A percentile compares a stretch with the other conserved stretches of the same genome.
Evolutionary conservation across 2,113 vertebrate genomes (phyloP).

Genomic region (Smithornis capensis): DNA sequence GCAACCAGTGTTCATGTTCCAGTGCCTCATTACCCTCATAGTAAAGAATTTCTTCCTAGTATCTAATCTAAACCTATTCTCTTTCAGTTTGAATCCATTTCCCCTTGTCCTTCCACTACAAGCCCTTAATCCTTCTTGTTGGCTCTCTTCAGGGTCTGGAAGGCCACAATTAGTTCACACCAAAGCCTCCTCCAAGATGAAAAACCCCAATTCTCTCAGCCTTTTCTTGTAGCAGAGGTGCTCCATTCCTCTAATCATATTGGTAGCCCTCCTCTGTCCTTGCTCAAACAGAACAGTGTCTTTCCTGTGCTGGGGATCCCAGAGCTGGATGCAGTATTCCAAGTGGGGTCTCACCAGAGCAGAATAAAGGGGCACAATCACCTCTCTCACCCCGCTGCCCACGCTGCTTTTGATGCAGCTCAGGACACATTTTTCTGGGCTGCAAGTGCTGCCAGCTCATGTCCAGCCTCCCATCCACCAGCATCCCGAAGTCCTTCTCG

Average conservation of each 20-base stretch:
- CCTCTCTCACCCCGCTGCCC: accelerated
- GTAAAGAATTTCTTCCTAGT: background rate
- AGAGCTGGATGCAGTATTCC: background rate
- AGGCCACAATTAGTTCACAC: accelerated
- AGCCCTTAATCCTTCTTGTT: background rate
- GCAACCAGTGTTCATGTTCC: background rate
- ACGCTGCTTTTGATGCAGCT: background rate
- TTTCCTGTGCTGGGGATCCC: too few species aligned
- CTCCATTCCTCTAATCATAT: background rate
- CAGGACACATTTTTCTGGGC: background rate
- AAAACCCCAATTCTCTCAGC: background rate
- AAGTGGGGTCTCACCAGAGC: background rate
- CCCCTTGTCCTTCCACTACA: background rate
- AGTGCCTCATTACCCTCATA: accelerated
- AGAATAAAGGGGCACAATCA: background rate
- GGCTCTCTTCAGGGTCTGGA: background rate
- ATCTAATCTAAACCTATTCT: background rate
- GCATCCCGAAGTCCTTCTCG: background rate
- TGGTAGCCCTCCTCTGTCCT: background rate
- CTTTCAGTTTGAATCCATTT: background rate
- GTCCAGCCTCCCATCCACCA: background rate
- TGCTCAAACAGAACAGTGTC: too few species aligned
- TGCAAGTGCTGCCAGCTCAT: background rate
- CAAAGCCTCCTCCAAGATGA: background rate
- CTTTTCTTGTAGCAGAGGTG: background rate